These are phyloP conservation scores for Crocidura indochinensis DNA, from an alignment of 2,797 vertebrate genomes.

Conservation along the genomic window DNA sequence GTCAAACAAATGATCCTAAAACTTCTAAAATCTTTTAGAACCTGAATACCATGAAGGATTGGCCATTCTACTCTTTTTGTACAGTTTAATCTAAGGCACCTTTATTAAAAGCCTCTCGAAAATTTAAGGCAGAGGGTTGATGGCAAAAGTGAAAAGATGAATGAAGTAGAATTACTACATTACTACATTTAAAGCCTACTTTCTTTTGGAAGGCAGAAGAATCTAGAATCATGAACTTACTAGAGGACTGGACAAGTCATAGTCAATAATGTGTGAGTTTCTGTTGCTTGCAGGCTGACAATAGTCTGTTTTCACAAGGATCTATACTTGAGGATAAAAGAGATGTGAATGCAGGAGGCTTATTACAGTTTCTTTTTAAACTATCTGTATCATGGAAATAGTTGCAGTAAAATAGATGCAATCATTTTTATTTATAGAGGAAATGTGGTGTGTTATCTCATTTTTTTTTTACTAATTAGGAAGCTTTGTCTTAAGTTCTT, in stretches of 20 bases:
- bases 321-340: not conserved
- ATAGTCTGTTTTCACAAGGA: not conserved
- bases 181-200: not conserved
- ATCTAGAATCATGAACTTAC: not conserved
- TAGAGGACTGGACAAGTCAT: not conserved
- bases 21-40: constrained; percentile 3
- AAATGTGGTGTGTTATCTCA: not conserved
- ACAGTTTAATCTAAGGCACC: not conserved
- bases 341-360: not conserved
- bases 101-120: not conserved
- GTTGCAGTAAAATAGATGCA: constrained; percentile 8
- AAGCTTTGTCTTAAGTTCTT: constrained; percentile 50
- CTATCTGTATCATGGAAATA: constrained; percentile 8
- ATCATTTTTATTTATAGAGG: constrained; percentile 55
- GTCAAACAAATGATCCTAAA: not conserved
- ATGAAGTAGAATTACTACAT: not conserved
- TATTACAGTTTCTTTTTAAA: not conserved
- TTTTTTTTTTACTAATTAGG: constrained; percentile 19
- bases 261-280: not conserved
- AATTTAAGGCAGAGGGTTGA: not conserved
- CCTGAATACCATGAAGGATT: not conserved
- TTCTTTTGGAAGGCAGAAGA: not conserved
- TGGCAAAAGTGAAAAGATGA: not conserved
- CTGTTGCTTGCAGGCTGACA: constrained; percentile 15
- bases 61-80: not conserved